Base-by-base conservation (phyloP, 2,888 invertebrate species). In the Apamea crenata region DNA sequence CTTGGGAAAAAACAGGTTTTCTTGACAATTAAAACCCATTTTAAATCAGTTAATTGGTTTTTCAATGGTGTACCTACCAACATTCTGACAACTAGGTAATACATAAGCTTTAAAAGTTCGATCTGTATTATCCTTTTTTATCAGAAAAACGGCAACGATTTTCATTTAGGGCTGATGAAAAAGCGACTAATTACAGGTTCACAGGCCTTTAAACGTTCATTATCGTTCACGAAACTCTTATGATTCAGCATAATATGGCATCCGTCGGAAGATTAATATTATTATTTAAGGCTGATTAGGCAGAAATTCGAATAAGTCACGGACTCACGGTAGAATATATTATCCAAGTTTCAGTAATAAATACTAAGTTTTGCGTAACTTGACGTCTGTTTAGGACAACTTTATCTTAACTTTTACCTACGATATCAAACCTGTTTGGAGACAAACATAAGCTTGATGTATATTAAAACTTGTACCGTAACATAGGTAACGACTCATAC, bases 321-420 rank as follows among this genome's bases (percentile, higher is more conserved):
- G 8, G 65, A 78, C 63, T 29, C 40, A 40, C 29, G 36, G 25
- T 50, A 59, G 65, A 86, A 74, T 75, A 74, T 75, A 82, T 75
- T 66, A 75, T 32, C 25, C 29, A 82, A 86, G 65, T 82, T 86
- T 66, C 44, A 66, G 69, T 63, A 83, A 87, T 83, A 87, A 83
- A 77, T 77, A 77, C 83, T 50, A 44, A 56, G 78, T 77, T 56
- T 72, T 61, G 47, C 53, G 59, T 65, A 83, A 83, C 63, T 76
- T 67, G 50, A 36, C 47, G 59, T 53, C 29, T 68, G 61, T 72
- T 69, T 86, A 44, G 40, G 14, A 56, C 71, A 72, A 71, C 32
- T 69, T 61, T 82, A 71, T 59, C 78, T 59, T 50, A 72, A 77
- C 40, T 53, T 86, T 77, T 71, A 44, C 36, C 40, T 44, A 44